These are phyloP conservation scores for Chymomyza caudatula DNA, from an alignment of 2,888 invertebrate genomes.

Conservation along the genomic window DNA sequence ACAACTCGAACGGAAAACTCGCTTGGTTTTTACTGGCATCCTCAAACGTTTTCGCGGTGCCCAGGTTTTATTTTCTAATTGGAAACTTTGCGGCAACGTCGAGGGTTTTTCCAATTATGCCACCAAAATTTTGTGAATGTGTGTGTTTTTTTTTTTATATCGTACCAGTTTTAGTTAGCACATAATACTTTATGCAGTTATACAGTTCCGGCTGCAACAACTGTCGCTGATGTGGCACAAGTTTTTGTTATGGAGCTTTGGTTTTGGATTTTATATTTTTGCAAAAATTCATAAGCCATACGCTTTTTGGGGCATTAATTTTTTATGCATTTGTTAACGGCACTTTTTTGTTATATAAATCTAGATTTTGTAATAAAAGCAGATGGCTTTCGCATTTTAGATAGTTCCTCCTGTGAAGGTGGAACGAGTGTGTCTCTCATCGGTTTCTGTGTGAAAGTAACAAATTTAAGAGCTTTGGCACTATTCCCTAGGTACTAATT, in stretches of 20 bases:
- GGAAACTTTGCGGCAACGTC: conserved; percentile 34
- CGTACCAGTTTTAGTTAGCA: background rate
- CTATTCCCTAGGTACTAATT: too few relatives aligned
- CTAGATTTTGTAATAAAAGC: conserved; percentile 1
- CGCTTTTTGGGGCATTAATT: background rate
- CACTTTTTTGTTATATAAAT: background rate
- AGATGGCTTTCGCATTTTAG: background rate
- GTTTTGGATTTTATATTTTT: background rate
- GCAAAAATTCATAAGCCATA: conserved; percentile 1
- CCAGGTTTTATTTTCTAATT: conserved; percentile 20
- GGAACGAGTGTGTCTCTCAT: background rate
- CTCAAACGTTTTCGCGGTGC: conserved; percentile 21
- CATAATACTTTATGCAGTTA: background rate
- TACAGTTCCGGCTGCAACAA: background rate
- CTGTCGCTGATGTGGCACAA: background rate
- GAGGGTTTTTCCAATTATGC: conserved; percentile 39
- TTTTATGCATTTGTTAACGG: background rate
- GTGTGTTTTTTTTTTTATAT: conserved; percentile 13
- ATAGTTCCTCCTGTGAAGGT: too few relatives aligned
- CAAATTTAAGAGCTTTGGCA: background rate
- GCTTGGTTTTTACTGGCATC: conserved; percentile 18
- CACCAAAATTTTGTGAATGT: conserved; percentile 18
- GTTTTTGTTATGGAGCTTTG: background rate
- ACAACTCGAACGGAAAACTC: conserved; percentile 12
- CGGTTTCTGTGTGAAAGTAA: too few relatives aligned